Evolutionary conservation across 2,797 vertebrate genomes (phyloP).

Genomic region (Acrocephalus scirpaceus): DNA sequence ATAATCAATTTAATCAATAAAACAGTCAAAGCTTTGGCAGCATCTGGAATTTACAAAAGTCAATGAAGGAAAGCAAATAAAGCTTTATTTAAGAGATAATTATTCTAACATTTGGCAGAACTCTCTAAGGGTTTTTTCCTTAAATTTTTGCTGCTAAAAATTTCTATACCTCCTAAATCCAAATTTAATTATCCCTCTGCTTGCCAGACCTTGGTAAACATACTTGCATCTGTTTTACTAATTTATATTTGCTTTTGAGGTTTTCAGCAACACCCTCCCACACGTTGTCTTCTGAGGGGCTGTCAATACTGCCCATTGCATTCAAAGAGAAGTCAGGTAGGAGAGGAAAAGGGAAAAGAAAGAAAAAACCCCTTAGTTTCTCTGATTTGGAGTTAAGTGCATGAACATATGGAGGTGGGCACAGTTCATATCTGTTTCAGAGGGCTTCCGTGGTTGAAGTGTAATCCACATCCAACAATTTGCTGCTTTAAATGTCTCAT

Average conservation of each 20-base stretch:
- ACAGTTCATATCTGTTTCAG: background rate
- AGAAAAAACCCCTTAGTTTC: accelerated
- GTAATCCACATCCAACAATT: background rate
- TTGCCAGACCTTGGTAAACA: background rate
- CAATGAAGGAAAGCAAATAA: background rate
- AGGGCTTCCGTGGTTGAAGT: background rate
- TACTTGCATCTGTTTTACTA: background rate
- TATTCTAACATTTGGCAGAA: background rate
- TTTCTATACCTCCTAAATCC: constrained; percentile 6
- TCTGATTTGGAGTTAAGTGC: background rate
- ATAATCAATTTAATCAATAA: background rate
- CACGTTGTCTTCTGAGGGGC: background rate
- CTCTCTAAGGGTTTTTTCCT: background rate
- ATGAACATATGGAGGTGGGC: constrained; percentile 16
- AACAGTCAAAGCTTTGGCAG: background rate
- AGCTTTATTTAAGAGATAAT: background rate
- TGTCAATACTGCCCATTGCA: background rate
- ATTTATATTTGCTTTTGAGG: background rate
- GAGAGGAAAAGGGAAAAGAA: background rate
- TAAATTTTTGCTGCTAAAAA: background rate
- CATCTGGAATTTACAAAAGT: background rate
- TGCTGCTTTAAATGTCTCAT: background rate
- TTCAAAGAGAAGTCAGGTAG: background rate
- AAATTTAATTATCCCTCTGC: background rate
- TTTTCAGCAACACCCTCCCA: background rate